Evolutionary conservation across 2,888 invertebrate species (phyloP).

Genomic region (Pediacus dermestoides): DNA sequence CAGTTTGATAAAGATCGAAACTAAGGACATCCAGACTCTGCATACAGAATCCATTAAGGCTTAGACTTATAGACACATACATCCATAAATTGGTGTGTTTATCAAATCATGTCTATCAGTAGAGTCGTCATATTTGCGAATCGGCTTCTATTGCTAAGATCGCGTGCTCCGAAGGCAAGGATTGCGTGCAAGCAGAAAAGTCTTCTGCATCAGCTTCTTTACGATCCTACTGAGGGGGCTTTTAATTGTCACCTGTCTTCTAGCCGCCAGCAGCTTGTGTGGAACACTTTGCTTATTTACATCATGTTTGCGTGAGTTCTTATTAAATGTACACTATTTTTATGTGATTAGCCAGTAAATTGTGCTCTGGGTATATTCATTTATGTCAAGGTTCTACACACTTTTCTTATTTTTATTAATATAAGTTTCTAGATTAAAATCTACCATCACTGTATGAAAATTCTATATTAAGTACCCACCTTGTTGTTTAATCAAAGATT

Average conservation of each 20-base stretch:
- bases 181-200: slow-evolving; percentile 19
- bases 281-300: slow-evolving; percentile 22
- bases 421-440: too few relatives aligned
- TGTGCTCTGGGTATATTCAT: slow-evolving; percentile 18
- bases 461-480: too few relatives aligned
- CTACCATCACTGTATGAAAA: too few relatives aligned
- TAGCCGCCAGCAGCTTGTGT: slow-evolving; percentile 18
- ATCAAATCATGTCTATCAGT: background rate
- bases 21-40: too few relatives aligned
- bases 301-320: slow-evolving; percentile 26
- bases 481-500: too few relatives aligned
- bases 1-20: too few relatives aligned
- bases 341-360: slow-evolving; percentile 21
- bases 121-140: slow-evolving; percentile 1
- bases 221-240: slow-evolving; percentile 23
- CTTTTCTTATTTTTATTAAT: too few relatives aligned
- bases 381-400: slow-evolving; percentile 12
- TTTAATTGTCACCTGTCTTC: slow-evolving; percentile 30
- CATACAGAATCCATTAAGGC: too few relatives aligned
- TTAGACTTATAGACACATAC: too few relatives aligned
- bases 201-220: slow-evolving; percentile 23
- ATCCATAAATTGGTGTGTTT: background rate
- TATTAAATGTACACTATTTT: slow-evolving; percentile 20
- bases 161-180: slow-evolving; percentile 8
- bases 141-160: slow-evolving; percentile 2